phyloP scores from a whole-genome alignment of 2,113 vertebrate genomes.

The Hemiprocne comata region DNA sequence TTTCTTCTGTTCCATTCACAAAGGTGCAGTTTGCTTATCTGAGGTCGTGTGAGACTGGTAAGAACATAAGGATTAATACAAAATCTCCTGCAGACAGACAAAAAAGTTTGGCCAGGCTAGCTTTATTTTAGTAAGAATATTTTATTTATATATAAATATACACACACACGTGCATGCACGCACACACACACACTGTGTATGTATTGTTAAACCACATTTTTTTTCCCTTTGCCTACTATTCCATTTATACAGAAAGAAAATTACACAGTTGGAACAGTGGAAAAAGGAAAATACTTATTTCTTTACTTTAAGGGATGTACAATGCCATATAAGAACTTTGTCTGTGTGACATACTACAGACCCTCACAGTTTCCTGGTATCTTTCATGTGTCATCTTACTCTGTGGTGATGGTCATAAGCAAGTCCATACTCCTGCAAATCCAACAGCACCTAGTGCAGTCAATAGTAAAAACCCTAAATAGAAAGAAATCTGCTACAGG shows the following conservation, averaged over 20 bases:
- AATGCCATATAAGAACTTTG: background rate
- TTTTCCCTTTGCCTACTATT: background rate
- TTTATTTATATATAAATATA: background rate
- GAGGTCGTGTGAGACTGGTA: background rate
- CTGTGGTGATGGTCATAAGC: background rate
- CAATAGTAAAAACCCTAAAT: background rate
- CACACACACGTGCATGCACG: accelerated
- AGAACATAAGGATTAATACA: background rate
- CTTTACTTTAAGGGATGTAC: background rate
- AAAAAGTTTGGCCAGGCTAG: background rate
- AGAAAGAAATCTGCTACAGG: background rate
- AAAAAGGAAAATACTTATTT: background rate
- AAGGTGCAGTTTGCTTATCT: constrained; percentile 55
- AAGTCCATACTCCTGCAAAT: background rate
- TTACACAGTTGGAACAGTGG: background rate
- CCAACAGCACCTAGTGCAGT: background rate
- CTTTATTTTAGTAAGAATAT: background rate
- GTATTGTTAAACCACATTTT: background rate
- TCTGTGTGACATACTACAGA: background rate
- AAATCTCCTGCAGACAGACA: background rate
- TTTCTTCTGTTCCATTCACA: constrained; percentile 21
- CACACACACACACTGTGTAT: background rate
- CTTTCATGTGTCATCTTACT: background rate
- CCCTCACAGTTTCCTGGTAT: background rate
- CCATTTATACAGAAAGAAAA: background rate